Base-by-base conservation (phyloP, 2,888 invertebrate species). In the Leptinotarsa peninsularis region DNA sequence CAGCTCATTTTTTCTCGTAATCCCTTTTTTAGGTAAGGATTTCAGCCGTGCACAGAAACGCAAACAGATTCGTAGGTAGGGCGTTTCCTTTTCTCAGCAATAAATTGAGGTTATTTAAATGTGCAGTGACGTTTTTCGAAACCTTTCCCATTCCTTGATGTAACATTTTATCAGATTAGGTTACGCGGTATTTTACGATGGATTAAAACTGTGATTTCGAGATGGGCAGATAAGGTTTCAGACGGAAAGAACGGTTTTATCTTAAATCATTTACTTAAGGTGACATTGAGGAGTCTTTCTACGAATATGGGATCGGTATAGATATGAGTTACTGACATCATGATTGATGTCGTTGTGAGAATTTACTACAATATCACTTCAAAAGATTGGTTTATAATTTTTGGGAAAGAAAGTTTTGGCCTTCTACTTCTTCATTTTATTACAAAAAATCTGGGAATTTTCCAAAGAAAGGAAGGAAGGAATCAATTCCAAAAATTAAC, bases 41-140 rank as follows among this genome's bases (percentile, higher is more conserved):
- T 66, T 58, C 66, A 72, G 66, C 75, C 74, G 58, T 72, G 79
- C 78, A 80, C 2, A n/a, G 17, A 81, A 80, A 76, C 10, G 78
- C 74, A 72, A 78, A 82, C 79, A 83, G 80, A 81, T 81, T 81
- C 78, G 76, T 74, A 78, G 78, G 81, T 74, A 78, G 78, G 81
- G 81, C 82, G 81, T 80, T 72, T 73, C 77, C 79, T 75, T 75
- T 70, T 67, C 67, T 58, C 60, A 70, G 74, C 69, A 72, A 75
- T 80, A 79, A 81, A 81, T 82, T 74, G 68, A 71, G 70, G 73
- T 75, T 76, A 74, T 76, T 79, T 78, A 73, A 79, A 76, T 76
- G 72, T 23, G 67, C 71, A 75, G 58, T 75, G 77, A 78, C 76
- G 66, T 73, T 78, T 73, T 72, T 70, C 67, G 72, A 67, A 21